phyloP scores from a whole-genome alignment of 2,113 vertebrate genomes.

The Herpailurus yagouaroundi region DNA sequence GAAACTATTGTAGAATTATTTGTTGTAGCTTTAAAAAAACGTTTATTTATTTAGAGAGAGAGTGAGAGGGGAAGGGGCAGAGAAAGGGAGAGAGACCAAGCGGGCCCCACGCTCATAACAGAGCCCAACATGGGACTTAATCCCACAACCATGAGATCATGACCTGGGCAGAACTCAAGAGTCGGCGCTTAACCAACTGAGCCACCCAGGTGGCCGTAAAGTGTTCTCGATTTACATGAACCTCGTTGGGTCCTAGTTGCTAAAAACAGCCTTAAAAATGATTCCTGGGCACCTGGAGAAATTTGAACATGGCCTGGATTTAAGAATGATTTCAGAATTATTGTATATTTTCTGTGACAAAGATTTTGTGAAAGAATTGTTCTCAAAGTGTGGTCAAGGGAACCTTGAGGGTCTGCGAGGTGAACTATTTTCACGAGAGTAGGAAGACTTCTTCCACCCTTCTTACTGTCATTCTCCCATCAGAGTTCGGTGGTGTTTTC shows the following conservation, averaged over 20 bases:
- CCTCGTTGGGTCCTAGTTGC: not conserved
- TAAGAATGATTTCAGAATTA: not conserved
- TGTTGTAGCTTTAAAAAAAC: too few relatives aligned
- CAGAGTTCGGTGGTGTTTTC: not conserved
- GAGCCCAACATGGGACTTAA: too few relatives aligned
- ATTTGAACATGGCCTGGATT: not conserved
- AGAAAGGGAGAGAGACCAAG: too few relatives aligned
- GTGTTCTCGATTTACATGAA: not conserved
- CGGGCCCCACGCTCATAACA: too few relatives aligned
- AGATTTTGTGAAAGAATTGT: not conserved
- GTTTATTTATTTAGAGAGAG: too few relatives aligned
- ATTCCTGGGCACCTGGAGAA: not conserved
- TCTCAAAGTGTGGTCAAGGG: not conserved
- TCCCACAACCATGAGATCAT: too few relatives aligned
- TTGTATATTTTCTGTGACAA: not conserved
- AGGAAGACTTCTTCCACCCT: not conserved
- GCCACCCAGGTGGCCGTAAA: too few relatives aligned
- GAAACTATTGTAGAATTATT: not conserved
- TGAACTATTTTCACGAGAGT: not conserved
- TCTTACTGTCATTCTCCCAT: not conserved
- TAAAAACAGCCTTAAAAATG: not conserved
- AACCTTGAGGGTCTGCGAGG: not conserved
- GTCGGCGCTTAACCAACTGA: too few relatives aligned
- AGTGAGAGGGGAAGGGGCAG: too few relatives aligned
- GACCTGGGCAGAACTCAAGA: too few relatives aligned